Base-by-base conservation (phyloP, 2,888 invertebrate genomes). In the Craniophora ligustri region DNA sequence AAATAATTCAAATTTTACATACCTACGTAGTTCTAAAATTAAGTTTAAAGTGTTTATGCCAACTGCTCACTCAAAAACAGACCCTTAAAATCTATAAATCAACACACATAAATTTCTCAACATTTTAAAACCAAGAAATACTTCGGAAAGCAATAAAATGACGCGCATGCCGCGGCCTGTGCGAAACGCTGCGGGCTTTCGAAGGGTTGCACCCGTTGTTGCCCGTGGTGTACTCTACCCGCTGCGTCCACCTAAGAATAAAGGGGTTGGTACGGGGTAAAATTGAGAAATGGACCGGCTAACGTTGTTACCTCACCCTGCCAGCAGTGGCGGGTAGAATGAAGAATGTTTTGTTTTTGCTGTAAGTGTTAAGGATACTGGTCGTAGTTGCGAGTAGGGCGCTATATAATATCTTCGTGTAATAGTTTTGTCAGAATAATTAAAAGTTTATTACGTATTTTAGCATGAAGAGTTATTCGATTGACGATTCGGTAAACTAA, bases 211-310 rank as follows among this genome's bases (percentile, higher is more conserved):
- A 72, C 80, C 84, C 82, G 83, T 85, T 84, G 85, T 85, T 39
- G 46, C 55, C 50, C 42, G 44, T 23, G 19, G 40, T 46, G 56
- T 47, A 10, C 46, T 15, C 21, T 45, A 39, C 39, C 46, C 49
- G 46, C 36, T 47, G 75, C 86, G 87, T 86, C 89, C 89, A 86
- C 53, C 86, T 85, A 79, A 79, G 84, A 84, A 82, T 81, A 82
- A 85, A 84, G 83, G 88, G 89, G 87, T 84, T 71, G 76, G 75
- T 62, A 73, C 78, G 54, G 79, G 84, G 82, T 79, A 84, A 91
- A 92, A 93, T 93, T 93, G 93, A 92, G 93, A 93, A 93, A 93
- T 93, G 93, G 92, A 89, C 92, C 92, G 91, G 88, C 85, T 93
- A 93, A 93, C 91, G 81, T 89, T 78, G 91, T 93, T 93, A 93